phyloP scores from a whole-genome alignment of 2,888 invertebrate genomes.

The Parnassius orleans region DNA sequence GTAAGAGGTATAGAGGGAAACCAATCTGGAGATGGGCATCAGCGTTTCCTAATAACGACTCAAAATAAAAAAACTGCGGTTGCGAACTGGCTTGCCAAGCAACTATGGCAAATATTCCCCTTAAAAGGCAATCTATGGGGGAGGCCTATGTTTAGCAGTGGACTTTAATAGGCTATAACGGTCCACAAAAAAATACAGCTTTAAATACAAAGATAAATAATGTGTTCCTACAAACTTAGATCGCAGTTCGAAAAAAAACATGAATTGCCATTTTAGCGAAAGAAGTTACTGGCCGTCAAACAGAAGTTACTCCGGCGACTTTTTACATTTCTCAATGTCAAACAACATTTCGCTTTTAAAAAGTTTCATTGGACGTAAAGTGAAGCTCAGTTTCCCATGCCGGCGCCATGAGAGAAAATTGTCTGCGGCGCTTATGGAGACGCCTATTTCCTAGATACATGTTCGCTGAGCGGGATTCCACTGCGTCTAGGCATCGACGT shows the following conservation, averaged over 20 bases:
- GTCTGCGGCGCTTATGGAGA: slow-evolving; percentile 18
- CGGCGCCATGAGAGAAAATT: slow-evolving; percentile 36
- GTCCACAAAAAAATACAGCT: too few species aligned
- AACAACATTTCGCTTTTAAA: slow-evolving; percentile 10
- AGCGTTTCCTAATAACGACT: too few species aligned
- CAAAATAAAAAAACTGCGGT: too few species aligned
- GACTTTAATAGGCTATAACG: too few species aligned
- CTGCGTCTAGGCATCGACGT: slow-evolving; percentile 1
- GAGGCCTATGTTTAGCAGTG: too few species aligned
- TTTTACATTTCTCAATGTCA: slow-evolving; percentile 13
- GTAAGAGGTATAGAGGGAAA: too few species aligned
- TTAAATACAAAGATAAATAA: too few species aligned
- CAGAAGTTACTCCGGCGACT: slow-evolving; percentile 2
- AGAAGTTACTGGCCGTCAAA: slow-evolving; percentile 1
- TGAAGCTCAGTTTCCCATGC: slow-evolving; percentile 7
- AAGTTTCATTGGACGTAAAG: slow-evolving; percentile 2
- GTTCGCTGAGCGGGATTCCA: slow-evolving; percentile 13
- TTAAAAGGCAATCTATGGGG: too few species aligned
- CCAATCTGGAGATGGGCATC: too few species aligned
- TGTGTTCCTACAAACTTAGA: background rate
- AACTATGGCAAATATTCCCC: too few species aligned
- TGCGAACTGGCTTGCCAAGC: too few species aligned
- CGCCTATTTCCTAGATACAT: slow-evolving; percentile 28
- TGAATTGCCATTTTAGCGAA: slow-evolving; percentile 6
- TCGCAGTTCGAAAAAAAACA: slow-evolving; percentile 1